Base-by-base conservation (phyloP, 2,113 vertebrate species). In the Noturus placidus region DNA sequence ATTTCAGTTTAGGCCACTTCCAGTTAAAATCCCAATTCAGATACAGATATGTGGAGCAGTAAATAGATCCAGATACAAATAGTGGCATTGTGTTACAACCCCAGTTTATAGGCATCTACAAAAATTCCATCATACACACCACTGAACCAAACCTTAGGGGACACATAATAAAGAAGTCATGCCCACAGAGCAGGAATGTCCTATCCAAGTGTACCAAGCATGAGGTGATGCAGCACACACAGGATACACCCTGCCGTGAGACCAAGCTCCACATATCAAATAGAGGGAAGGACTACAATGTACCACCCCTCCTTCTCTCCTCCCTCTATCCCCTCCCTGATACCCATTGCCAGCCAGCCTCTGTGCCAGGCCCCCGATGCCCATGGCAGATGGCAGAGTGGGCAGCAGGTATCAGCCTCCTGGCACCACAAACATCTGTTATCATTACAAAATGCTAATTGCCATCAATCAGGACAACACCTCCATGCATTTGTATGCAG, bases 371-470 rank as follows among this genome's bases (percentile, higher is more conserved):
- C 93, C 94, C 93, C 95, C 19, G 95, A 95, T 95, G 95, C 87
- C 94, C 57, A 86, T 86, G 94, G 93, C 97, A 98, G 97, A 97
- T 97, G 97, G 96, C 92, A 42, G 93, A 27, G 96, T 96, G 96
- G 96, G 96, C 93, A 93, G 94, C 93, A 95, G 96, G 95, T 96
- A 96, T 94, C 95, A 95, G 96, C 95, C 96, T 96, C 96, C 96
- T 96, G 96, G 96, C 96, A 96, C 96, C 93, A 92, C 87, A 94
- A 97, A 97, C 96, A 97, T 95, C 96, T 97, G 96, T 96, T 97
- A 96, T 96, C 93, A 94, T 96, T 97, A 97, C 91, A 95, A 96
- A 96, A 97, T 97, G 96, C 96, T 97, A 97, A 97, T 97, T 97
- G 96, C 96, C 95, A 95, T 97, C 96, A 96, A 96, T 97, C 97